These are phyloP conservation scores for Hephaestus fuliginosus DNA, from an alignment of 2,797 vertebrate genomes.

Conservation along the genomic window DNA sequence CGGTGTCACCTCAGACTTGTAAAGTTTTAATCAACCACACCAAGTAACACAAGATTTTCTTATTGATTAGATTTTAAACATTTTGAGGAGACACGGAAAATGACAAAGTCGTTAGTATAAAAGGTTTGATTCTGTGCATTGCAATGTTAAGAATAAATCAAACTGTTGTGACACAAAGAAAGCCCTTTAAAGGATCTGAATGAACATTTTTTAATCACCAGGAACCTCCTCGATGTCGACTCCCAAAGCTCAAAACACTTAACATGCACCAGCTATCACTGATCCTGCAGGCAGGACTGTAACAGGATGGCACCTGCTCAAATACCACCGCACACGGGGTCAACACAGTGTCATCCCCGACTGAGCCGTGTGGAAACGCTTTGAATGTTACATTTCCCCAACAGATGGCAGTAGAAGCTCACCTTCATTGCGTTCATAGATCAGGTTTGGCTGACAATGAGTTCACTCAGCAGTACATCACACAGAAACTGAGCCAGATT, in stretches of 20 bases:
- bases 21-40: background rate
- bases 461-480: background rate
- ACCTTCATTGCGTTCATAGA: background rate
- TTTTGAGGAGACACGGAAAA: constrained; percentile 1
- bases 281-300: background rate
- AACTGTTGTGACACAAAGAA: constrained; percentile 44
- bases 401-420: constrained; percentile 76
- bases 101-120: constrained; percentile 2
- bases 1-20: constrained; percentile 1
- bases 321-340: constrained; percentile 3
- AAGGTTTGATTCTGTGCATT: constrained; percentile 7
- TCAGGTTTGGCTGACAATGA: background rate
- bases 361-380: background rate
- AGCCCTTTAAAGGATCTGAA: constrained; percentile 26
- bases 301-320: background rate
- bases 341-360: background rate
- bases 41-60: background rate
- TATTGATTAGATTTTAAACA: constrained; percentile 12
- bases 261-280: background rate
- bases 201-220: background rate
- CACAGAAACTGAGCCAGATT: constrained; percentile 6
- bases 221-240: background rate
- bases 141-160: constrained; percentile 43
- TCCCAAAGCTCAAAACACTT: background rate
- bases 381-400: constrained; percentile 33